Percentiles rank a stretch among this genome's conserved stretches.
Conservation (phyloP, 2,113 vertebrate species). For the Motacilla tschutschensis region DNA sequence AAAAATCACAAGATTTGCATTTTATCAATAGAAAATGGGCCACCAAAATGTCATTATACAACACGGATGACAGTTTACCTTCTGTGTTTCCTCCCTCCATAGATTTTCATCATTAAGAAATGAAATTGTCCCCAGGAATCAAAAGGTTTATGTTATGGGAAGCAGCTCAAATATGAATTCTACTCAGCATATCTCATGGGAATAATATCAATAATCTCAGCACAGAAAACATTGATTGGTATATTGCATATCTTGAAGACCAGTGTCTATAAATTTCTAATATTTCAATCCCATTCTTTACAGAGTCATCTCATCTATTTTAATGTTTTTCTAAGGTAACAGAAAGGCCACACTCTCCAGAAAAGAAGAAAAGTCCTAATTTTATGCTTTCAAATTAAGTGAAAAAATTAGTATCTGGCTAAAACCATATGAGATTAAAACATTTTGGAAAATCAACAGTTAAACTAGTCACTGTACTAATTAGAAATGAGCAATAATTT, state of each 20-base stretch:
- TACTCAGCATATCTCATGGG: not conserved
- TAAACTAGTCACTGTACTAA: slow-evolving; percentile 14
- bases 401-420: not conserved
- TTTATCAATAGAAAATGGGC: slow-evolving; percentile 15
- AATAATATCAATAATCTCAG: slow-evolving; percentile 13
- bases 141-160: not conserved
- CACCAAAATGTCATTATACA: slow-evolving; percentile 43
- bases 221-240: not conserved
- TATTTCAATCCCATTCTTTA: not conserved
- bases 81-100: not conserved
- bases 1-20: not conserved
- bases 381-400: not conserved
- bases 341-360: not conserved
- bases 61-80: slow-evolving; percentile 5
- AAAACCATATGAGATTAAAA: not conserved
- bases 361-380: not conserved
- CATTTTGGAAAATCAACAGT: not conserved
- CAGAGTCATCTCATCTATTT: not conserved
- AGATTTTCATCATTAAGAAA: slow-evolving; percentile 21
- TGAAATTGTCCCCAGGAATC: not conserved
- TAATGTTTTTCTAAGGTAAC: not conserved
- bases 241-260: not conserved
- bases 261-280: not conserved
- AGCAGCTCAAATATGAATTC: not conserved
- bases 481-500: slow-evolving; percentile 13